These are phyloP conservation scores for Bryconaethiops microstoma DNA, from an alignment of 2,797 vertebrate species.

Conservation along the genomic window DNA sequence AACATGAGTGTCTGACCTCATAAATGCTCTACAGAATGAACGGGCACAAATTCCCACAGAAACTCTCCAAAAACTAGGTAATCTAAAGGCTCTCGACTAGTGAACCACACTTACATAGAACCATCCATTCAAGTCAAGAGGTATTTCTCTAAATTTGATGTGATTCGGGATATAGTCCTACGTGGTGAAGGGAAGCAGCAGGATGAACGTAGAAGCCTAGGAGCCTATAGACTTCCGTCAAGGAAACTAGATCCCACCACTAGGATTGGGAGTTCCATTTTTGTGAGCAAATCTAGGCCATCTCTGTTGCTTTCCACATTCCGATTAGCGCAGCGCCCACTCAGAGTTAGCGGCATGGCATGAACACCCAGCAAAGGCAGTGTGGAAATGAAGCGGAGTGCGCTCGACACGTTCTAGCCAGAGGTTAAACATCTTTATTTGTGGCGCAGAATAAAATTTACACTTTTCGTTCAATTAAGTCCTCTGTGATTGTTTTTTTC, in stretches of 20 bases:
- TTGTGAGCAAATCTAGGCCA: constrained; percentile 10
- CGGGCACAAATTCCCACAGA: no score
- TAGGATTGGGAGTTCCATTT: neutral
- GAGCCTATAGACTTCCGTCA: neutral
- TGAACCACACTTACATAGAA: no score
- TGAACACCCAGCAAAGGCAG: neutral
- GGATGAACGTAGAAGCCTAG: no score
- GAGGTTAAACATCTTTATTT: constrained; percentile 41
- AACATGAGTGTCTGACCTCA: no score
- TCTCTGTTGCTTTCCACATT: constrained; percentile 14
- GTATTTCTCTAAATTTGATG: no score
- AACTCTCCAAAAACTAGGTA: no score
- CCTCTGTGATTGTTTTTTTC: neutral
- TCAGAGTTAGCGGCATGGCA: constrained; percentile 21
- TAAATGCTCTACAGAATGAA: no score
- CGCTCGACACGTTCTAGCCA: constrained; percentile 23
- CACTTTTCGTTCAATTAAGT: constrained; percentile 39
- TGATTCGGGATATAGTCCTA: no score
- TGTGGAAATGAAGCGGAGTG: constrained; percentile 5
- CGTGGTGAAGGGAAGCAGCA: neutral
- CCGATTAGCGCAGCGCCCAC: constrained; percentile 21
- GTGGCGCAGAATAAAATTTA: constrained; percentile 35
- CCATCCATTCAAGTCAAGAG: no score
- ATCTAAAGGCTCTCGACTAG: no score
- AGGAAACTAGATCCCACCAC: neutral